phyloP scores from a whole-genome alignment of 2,113 vertebrate genomes.

The Crotalus tigris region DNA sequence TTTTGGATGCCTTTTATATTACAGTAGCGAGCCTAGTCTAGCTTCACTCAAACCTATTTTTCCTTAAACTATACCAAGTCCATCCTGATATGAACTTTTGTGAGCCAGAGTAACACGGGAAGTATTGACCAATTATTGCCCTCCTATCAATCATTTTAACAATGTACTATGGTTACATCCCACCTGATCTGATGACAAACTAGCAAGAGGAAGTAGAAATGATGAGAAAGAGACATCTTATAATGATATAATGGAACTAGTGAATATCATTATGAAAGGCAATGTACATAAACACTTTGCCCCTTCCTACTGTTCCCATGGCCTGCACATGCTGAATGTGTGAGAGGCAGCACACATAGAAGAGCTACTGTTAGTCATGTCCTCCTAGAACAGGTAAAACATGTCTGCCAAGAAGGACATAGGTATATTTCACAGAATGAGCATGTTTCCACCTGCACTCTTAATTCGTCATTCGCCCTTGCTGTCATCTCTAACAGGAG shows the following conservation, averaged over 20 bases:
- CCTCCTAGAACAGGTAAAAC: constrained; percentile 43
- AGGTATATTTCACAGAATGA: constrained; percentile 23
- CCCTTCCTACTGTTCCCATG: neutral
- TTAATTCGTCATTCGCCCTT: constrained; percentile 42
- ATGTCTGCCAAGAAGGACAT: constrained; percentile 37
- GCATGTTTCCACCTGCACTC: constrained; percentile 42
- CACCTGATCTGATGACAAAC: neutral
- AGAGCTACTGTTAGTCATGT: constrained; percentile 21
- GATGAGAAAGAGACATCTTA: neutral
- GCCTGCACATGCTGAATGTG: constrained; percentile 1
- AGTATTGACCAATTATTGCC: neutral
- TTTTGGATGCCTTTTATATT: neutral
- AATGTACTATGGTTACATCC: neutral
- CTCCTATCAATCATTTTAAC: neutral
- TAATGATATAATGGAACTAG: constrained; percentile 11
- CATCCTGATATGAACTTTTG: neutral
- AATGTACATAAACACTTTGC: neutral
- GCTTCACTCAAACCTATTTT: neutral
- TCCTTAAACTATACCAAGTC: neutral
- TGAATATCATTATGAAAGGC: neutral
- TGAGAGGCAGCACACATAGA: constrained; percentile 33
- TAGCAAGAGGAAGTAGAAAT: neutral
- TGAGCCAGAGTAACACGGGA: neutral
- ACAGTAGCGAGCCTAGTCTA: neutral
- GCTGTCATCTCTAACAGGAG: neutral